Evolutionary conservation across 2,113 vertebrate genomes (phyloP).

Genomic region (Zeus faber): DNA sequence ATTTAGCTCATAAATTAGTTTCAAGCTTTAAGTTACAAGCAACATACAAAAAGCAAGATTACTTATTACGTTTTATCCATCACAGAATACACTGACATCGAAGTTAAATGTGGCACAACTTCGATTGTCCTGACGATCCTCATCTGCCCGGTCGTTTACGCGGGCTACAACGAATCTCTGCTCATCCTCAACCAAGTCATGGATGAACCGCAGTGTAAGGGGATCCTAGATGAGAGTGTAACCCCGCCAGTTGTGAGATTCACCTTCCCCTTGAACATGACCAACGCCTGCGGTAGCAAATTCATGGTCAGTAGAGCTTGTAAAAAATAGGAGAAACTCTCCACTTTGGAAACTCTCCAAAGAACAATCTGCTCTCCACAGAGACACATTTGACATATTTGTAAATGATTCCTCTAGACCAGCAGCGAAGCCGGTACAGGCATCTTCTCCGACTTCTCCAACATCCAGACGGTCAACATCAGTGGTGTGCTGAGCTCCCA

Average conservation of each 20-base stretch:
- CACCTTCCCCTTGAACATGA: slow-evolving; percentile 61
- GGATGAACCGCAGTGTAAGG: slow-evolving; percentile 44
- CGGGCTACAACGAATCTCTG: slow-evolving; percentile 66
- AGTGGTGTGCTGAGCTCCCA: slow-evolving; percentile 40
- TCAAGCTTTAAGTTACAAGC: too few relatives aligned
- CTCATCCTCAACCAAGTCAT: slow-evolving; percentile 57
- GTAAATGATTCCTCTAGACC: slow-evolving; percentile 20
- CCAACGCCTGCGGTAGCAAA: slow-evolving; percentile 57
- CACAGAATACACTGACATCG: slow-evolving; percentile 64
- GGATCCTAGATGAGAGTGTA: slow-evolving; percentile 40
- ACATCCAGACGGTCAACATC: slow-evolving; percentile 40
- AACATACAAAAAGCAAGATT: background rate
- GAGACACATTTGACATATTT: slow-evolving; percentile 1
- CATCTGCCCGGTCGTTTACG: slow-evolving; percentile 64
- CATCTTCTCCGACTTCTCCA: slow-evolving; percentile 44
- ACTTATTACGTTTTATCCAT: background rate
- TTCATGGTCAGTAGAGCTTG: slow-evolving; percentile 51
- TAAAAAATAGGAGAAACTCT: background rate
- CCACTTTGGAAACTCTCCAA: background rate
- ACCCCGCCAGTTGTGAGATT: slow-evolving; percentile 58
- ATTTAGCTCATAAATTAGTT: too few relatives aligned
- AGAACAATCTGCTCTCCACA: background rate
- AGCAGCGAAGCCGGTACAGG: slow-evolving; percentile 34
- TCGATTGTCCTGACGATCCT: slow-evolving; percentile 55
- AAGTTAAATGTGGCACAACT: slow-evolving; percentile 62